Percentiles rank a stretch among this genome's conserved stretches.
Conservation (phyloP, 1,140 invertebrate species). For the Anoplophora glabripennis region DNA sequence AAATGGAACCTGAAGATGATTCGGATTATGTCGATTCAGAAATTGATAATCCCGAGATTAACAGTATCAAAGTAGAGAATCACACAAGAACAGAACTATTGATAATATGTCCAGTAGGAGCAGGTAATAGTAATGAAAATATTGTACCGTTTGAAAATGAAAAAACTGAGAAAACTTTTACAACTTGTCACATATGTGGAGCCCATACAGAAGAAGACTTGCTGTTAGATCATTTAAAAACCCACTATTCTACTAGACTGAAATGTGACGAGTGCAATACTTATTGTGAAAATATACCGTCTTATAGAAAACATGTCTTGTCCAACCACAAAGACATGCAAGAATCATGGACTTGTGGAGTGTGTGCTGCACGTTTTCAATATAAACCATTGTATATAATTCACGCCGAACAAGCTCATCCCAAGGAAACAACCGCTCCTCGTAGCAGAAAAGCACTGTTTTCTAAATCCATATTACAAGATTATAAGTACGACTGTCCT, state of each 20-base stretch:
- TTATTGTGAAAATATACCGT: not conserved
- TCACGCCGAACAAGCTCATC: not conserved
- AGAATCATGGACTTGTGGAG: not conserved
- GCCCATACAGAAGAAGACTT: not conserved
- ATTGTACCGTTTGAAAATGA: not conserved
- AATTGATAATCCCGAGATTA: not conserved
- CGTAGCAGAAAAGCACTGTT: not conserved
- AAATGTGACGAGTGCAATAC: constrained; percentile 10
- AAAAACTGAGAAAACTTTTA: not conserved
- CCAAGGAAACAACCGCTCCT: not conserved
- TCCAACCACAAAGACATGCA: not conserved
- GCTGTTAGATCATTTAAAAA: constrained; percentile 3
- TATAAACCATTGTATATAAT: constrained; percentile 14
- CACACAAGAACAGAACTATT: not conserved
- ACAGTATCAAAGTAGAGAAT: not conserved
- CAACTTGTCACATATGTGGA: constrained; percentile 9
- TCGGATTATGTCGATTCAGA: not conserved
- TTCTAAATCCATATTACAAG: not conserved
- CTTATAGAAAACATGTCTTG: constrained; percentile 6
- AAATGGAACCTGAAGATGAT: not conserved
- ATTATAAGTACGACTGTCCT: not conserved
- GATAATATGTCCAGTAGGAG: constrained; percentile 1
- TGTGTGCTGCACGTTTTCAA: constrained; percentile 1
- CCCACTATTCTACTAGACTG: constrained; percentile 2
- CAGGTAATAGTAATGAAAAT: not conserved